These are phyloP conservation scores for Leptarthrus brevirostris DNA, from an alignment of 2,888 invertebrate genomes.

Conservation along the genomic window DNA sequence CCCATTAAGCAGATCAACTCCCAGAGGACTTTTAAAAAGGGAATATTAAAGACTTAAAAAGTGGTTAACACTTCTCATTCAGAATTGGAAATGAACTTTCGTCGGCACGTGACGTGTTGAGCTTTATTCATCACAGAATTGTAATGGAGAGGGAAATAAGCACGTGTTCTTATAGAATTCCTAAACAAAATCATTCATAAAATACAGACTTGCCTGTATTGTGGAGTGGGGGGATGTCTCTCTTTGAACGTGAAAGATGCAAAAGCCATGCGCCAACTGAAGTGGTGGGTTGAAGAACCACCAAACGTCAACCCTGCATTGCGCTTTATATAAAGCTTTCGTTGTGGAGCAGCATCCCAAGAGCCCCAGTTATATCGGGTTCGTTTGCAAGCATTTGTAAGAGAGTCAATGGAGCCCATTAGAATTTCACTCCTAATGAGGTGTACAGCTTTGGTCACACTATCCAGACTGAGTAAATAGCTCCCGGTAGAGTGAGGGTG, in stretches of 20 bases:
- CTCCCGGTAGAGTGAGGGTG: conserved; percentile 26
- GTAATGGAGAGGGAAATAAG: neutral
- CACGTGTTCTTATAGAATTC: conserved; percentile 31
- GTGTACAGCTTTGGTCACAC: conserved; percentile 19
- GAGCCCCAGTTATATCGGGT: neutral
- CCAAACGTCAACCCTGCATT: conserved; percentile 22
- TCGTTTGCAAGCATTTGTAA: neutral
- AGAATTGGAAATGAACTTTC: conserved; percentile 51
- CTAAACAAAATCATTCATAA: conserved; percentile 34
- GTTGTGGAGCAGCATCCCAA: neutral
- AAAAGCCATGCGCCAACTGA: neutral
- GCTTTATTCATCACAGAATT: conserved; percentile 22
- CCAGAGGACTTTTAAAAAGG: conserved; percentile 1
- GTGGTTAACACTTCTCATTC: conserved; percentile 20
- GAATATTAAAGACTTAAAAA: conserved; percentile 21
- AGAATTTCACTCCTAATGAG: conserved; percentile 26
- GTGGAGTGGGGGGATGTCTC: neutral
- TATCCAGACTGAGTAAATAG: conserved; percentile 35
- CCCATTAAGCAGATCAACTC: conserved; percentile 13
- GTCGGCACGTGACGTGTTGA: conserved; percentile 47
- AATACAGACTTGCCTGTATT: neutral
- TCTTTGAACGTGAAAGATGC: neutral
- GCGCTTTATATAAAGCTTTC: conserved; percentile 40
- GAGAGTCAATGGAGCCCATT: conserved; percentile 19
- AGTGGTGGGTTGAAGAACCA: neutral